Evolutionary conservation across 2,888 invertebrate species (phyloP), one percentile per base, ranked within the genome.

Genomic region (Griposia aprilina): DNA sequence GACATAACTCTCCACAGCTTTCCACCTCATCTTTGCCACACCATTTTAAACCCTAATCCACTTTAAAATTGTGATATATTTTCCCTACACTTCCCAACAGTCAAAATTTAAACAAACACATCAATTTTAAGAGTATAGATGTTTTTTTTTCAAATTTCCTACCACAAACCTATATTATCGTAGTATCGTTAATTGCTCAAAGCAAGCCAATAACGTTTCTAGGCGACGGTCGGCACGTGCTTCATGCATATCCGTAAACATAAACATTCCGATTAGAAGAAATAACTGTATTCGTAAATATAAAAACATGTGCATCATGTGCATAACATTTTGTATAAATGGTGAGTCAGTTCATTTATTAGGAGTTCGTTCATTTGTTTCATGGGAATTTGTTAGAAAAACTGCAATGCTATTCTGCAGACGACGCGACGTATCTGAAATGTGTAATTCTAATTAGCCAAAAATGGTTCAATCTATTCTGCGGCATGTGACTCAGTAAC

Each of bases 1-100:
- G 88, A 92, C 93, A 94, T 95, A 93, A 94, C 92, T 94, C 93
- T 94, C 91, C 82, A 81, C 81, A 79, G 83, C 91, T 90, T 90
- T 89, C 87, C 83, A 82, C 86, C 78, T 79, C 81, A 74, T 57
- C 72, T 30, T 36, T 78, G 79, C 71, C 81, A 83, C 71, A 75
- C 87, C 55, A 91, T 83, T 83, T 59, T 88, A 52, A 82, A 88
- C 91, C 87, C 81, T 90, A 90, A 74, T 48, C 59, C 5, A 57
- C 8, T 41, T 59, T 20, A 10, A 48, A 72, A 81, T 74, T 80
- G 80, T 48, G 41, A 75, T 36, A 17, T 59, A 62, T 55, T 82
- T 69, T 36, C 71, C 75, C 50, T 84, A 73, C 70, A 71, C 41
- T 26, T 52, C 26, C 6, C 15, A 68, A 77, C 72, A 76, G 81